phyloP scores from a whole-genome alignment of 2,797 vertebrate genomes.

The Uromys caudimaculatus region DNA sequence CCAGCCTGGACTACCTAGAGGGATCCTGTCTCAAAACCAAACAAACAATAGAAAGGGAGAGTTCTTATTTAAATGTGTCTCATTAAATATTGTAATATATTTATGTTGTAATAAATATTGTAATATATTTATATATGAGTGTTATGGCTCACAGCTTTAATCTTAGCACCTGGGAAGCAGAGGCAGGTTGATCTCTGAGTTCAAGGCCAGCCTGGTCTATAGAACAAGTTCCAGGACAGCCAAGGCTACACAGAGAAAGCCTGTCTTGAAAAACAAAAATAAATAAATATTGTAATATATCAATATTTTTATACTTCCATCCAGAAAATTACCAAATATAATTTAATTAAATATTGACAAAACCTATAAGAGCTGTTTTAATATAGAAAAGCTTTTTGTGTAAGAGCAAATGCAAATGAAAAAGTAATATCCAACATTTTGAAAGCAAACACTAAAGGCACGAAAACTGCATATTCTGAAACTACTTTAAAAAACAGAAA shows the following conservation, averaged over 20 bases:
- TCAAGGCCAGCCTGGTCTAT: not conserved
- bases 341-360: not conserved
- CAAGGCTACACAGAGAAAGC: not conserved
- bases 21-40: not conserved
- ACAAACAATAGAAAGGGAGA: not conserved
- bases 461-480: not conserved
- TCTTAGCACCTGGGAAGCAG: not conserved
- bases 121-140: not conserved
- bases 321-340: constrained; percentile 16
- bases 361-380: not conserved
- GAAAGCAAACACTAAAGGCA: not conserved
- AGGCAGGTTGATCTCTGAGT: not conserved
- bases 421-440: not conserved
- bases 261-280: not conserved
- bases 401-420: not conserved
- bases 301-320: not conserved
- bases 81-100: not conserved
- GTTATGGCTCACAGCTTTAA: not conserved
- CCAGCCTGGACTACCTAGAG: too few relatives aligned
- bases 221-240: not conserved
- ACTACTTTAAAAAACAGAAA: not conserved
- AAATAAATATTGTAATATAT: not conserved
- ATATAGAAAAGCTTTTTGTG: not conserved
- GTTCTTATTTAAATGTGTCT: not conserved
- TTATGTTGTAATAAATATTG: not conserved